These are phyloP conservation scores for Agrypnia vestita DNA, from an alignment of 1,140 invertebrate species.

Conservation along the genomic window DNA sequence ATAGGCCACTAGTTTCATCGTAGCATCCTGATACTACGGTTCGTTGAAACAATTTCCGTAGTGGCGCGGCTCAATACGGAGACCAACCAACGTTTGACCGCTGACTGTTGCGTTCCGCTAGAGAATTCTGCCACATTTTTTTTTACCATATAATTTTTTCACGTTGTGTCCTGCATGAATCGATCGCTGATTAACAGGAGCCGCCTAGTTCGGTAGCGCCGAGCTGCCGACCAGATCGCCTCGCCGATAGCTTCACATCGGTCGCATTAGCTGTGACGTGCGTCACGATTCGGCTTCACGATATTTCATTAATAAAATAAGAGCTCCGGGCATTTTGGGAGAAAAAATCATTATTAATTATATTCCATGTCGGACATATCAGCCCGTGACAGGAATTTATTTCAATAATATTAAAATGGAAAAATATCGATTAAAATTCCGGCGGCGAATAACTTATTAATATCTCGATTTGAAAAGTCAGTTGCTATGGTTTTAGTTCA, in stretches of 20 bases:
- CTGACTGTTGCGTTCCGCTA: too few species aligned
- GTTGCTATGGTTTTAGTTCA: too few species aligned
- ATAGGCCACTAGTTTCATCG: too few species aligned
- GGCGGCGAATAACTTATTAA: slow-evolving; percentile 15
- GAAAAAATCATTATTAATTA: slow-evolving; percentile 33
- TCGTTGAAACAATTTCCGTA: too few species aligned
- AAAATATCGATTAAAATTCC: slow-evolving; percentile 41
- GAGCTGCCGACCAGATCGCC: slow-evolving; percentile 3
- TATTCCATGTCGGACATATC: slow-evolving; percentile 19
- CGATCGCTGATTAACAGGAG: too few species aligned
- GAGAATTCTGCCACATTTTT: too few species aligned
- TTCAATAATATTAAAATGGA: slow-evolving; percentile 29
- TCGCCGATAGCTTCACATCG: slow-evolving; percentile 23
- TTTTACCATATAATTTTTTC: too few species aligned
- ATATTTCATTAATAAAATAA: slow-evolving; percentile 32
- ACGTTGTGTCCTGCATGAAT: too few species aligned
- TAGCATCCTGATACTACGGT: too few species aligned
- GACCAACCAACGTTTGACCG: too few species aligned
- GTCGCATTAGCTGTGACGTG: slow-evolving; percentile 22
- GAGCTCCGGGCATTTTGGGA: background rate
- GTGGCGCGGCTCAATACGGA: too few species aligned
- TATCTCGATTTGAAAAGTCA: background rate
- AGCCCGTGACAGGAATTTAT: slow-evolving; percentile 35
- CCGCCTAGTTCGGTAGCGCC: too few species aligned
- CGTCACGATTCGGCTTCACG: slow-evolving; percentile 31